Evolutionary conservation across 2,797 vertebrate genomes (phyloP), one percentile per base, ranked within the genome.

Genomic region (Taeniopygia guttata): DNA sequence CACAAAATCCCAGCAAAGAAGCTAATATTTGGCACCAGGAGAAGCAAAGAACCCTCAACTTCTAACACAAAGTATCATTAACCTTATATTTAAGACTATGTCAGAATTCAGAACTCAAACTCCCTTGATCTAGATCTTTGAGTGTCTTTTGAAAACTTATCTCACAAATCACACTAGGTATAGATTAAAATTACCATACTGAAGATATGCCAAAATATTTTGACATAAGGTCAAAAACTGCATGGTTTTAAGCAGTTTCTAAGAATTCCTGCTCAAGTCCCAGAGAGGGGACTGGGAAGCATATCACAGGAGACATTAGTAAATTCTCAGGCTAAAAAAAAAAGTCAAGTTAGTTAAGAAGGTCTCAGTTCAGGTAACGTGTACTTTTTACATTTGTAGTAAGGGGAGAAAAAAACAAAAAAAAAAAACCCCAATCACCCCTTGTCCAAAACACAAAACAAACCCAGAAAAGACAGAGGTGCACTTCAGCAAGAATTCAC

Each of bases 341-440:
- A 70, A 43, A 14, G 15, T 4, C 8, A 34, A 55, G 3, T 42
- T 40, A 36, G 8, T 30, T 29, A 30, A 12, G 9, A 27, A 88
- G 22, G 12, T 49, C 17, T 80, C 25, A 7, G 11, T 17, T 56
- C 32, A 77, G 20, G 9, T 17, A 0, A 34, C 45, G 9, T 22
- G 32, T 56, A 5, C 11, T 58, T 72, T 25, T 64, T 11, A 46
- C 11, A 72, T 59, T 11, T 73, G 36, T 62, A n/a, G 22, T 19
- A 14, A 79, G 7, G 29, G 19, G 8, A 19, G 1, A 11, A 55
- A 56, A 78, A 26, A 18, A 40, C 26, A 32, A 29, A 49, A 43
- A 29, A 49, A 43, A 64, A 16, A 40, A n/a, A 0, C 0, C 3
- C 9, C 21, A 26, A 17, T 22, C 10, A 42, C 4, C 19, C 10